Conservation (phyloP, 2,113 vertebrate genomes). For the Mustelus asterias region DNA sequence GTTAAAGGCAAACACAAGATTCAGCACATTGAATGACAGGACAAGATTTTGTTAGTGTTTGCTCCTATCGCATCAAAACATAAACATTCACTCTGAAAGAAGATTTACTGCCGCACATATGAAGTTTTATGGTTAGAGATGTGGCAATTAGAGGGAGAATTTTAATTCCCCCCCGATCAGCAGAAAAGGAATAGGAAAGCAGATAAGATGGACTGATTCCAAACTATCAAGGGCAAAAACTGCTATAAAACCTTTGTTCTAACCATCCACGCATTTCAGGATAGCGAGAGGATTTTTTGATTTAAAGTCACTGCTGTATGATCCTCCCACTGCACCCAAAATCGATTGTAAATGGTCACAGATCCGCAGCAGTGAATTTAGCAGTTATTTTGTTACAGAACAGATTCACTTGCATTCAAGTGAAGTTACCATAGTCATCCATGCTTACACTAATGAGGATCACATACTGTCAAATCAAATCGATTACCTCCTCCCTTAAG, state of each 20-base stretch:
- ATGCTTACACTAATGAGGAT: not conserved
- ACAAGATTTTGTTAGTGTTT: too few relatives aligned
- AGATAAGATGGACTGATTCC: not conserved
- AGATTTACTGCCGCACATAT: not conserved
- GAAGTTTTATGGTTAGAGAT: not conserved
- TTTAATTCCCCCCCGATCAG: not conserved
- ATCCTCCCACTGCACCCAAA: constrained; percentile 10
- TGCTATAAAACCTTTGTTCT: not conserved
- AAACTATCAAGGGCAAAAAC: not conserved
- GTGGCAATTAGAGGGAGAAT: not conserved
- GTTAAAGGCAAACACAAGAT: constrained; percentile 41
- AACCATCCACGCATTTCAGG: not conserved
- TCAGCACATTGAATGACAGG: not conserved
- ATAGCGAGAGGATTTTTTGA: not conserved
- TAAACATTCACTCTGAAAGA: not conserved
- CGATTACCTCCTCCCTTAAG: constrained; percentile 84
- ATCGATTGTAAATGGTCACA: not conserved
- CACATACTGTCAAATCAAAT: not conserved
- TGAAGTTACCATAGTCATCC: not conserved
- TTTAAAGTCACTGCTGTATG: not conserved
- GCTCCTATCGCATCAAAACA: not conserved
- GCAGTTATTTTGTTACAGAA: not conserved
- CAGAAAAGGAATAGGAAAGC: not conserved
- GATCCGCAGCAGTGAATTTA: not conserved
- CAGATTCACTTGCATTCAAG: not conserved